Evolutionary conservation across 2,797 vertebrate genomes (phyloP).

Genomic region (Vultur gryphus): DNA sequence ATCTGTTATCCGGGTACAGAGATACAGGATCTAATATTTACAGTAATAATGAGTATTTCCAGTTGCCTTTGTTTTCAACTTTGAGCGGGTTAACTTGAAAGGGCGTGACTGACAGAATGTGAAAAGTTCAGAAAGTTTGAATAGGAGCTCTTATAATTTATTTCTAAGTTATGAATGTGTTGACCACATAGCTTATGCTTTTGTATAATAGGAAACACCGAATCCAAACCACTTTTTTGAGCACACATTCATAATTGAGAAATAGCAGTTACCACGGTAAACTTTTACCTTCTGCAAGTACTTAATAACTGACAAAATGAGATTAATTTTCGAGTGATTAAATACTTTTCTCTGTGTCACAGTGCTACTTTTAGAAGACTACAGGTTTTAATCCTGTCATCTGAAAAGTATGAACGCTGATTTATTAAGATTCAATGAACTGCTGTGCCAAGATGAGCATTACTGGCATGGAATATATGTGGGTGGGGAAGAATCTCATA

Average conservation of each 20-base stretch:
- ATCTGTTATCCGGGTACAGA: fast-evolving
- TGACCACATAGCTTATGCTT: not conserved
- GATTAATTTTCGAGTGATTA: not conserved
- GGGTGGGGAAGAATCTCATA: not conserved
- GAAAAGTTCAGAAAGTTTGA: no score
- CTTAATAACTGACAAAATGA: not conserved
- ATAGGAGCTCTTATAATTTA: not conserved
- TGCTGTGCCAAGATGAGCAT: not conserved
- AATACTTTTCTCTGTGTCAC: not conserved
- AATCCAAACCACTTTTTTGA: not conserved
- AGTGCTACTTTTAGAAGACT: not conserved
- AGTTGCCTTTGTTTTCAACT: not conserved
- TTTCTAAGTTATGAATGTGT: not conserved
- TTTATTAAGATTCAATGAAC: not conserved
- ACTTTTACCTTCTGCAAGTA: not conserved
- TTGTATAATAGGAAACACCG: not conserved
- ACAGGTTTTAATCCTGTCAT: not conserved
- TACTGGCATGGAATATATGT: not conserved
- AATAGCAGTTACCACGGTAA: not conserved
- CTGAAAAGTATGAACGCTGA: not conserved
- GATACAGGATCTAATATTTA: not conserved
- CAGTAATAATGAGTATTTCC: not conserved
- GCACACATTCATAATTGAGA: not conserved
- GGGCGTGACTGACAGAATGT: not conserved
- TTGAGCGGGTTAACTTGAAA: not conserved